These are phyloP conservation scores for Euzophera pinguis DNA, from an alignment of 2,888 invertebrate species.

Conservation along the genomic window DNA sequence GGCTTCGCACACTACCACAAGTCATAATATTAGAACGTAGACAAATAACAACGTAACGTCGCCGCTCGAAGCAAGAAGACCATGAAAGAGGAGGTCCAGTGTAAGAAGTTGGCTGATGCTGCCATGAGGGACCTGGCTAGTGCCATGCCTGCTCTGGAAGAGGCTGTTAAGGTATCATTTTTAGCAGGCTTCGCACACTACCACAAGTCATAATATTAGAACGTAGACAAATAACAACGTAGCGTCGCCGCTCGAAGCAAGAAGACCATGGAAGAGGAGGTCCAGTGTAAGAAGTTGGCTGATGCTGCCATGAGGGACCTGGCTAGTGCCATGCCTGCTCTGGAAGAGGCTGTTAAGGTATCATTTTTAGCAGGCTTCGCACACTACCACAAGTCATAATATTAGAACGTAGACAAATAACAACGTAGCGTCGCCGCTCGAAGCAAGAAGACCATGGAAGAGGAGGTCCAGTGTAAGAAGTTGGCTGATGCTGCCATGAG, in stretches of 20 bases:
- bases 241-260: slow-evolving; percentile 82
- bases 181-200: no score
- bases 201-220: no score
- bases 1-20: no score
- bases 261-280: slow-evolving; percentile 89
- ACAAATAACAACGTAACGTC: slow-evolving; percentile 83
- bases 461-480: slow-evolving; percentile 89
- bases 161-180: slow-evolving; percentile 85
- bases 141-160: slow-evolving; percentile 93
- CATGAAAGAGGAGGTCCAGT: slow-evolving; percentile 88
- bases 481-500: slow-evolving; percentile 90
- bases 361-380: no score
- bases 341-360: slow-evolving; percentile 88
- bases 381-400: no score
- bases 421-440: slow-evolving; percentile 86
- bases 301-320: slow-evolving; percentile 90
- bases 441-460: slow-evolving; percentile 84
- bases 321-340: slow-evolving; percentile 91
- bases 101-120: slow-evolving; percentile 88
- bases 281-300: slow-evolving; percentile 89
- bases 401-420: slow-evolving; percentile 84
- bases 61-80: slow-evolving; percentile 84
- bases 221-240: slow-evolving; percentile 84
- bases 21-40: no score
- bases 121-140: slow-evolving; percentile 91